Conservation (phyloP, 2,113 vertebrate species). For the Lota lota region DNA sequence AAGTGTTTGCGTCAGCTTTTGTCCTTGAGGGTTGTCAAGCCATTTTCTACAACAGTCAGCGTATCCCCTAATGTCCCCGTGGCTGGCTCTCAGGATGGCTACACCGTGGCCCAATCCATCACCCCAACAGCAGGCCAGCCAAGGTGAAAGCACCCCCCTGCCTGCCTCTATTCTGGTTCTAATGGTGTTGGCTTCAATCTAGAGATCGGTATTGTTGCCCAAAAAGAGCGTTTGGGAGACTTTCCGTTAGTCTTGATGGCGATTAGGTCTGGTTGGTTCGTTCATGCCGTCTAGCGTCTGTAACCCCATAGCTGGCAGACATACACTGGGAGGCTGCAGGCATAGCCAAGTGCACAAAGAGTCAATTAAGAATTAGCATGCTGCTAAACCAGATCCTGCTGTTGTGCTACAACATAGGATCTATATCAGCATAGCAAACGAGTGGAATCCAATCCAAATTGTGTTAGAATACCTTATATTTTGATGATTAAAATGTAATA, state of each 20-base stretch:
- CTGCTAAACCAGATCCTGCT: too few relatives aligned
- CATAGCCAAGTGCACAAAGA: too few relatives aligned
- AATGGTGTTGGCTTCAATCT: conserved; percentile 50
- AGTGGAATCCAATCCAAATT: too few relatives aligned
- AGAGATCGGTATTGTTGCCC: conserved; percentile 39
- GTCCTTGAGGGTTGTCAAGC: conserved; percentile 35
- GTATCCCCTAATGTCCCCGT: conserved; percentile 5
- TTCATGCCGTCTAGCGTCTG: too few relatives aligned
- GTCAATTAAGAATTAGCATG: too few relatives aligned
- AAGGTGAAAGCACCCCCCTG: conserved; percentile 30
- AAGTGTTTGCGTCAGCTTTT: conserved; percentile 14
- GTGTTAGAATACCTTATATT: too few relatives aligned
- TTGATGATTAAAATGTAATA: too few relatives aligned
- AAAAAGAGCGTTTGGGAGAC: conserved; percentile 20
- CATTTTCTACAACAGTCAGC: conserved; percentile 30
- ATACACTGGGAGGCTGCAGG: background rate
- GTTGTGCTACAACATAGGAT: too few relatives aligned
- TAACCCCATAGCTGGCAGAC: conserved; percentile 1
- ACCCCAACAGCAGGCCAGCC: conserved; percentile 33
- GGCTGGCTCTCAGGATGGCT: conserved; percentile 14
- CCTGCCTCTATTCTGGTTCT: conserved; percentile 46
- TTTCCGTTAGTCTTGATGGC: too few relatives aligned
- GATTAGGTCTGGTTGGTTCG: too few relatives aligned
- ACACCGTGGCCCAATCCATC: conserved; percentile 41
- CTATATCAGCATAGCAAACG: too few relatives aligned